Conservation (phyloP, 2,113 vertebrate species). For the Phoenicopterus ruber region DNA sequence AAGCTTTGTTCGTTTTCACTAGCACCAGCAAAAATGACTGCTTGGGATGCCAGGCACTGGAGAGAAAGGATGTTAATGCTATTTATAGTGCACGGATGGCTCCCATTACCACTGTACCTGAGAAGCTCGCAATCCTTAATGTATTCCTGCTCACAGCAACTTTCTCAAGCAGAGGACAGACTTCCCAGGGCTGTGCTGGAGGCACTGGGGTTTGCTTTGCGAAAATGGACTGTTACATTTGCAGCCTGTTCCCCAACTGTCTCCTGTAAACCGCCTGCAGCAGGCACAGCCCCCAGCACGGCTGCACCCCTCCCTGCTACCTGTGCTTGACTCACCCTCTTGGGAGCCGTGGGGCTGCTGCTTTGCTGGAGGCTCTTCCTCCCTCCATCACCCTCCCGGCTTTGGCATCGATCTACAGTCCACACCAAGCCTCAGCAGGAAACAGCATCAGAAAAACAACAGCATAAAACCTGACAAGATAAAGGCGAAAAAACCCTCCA, state of each 20-base stretch:
- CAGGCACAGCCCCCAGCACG: neutral
- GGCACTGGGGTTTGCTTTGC: neutral
- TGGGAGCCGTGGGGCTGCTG: neutral
- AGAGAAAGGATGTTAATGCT: neutral
- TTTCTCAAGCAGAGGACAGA: neutral
- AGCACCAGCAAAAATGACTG: neutral
- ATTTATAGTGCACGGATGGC: neutral
- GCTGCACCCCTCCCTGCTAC: neutral
- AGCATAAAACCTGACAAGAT: neutral
- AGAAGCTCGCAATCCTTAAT: neutral
- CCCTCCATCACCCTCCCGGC: neutral
- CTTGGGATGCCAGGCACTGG: neutral
- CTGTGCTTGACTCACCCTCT: neutral
- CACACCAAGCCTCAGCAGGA: neutral
- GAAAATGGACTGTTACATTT: neutral
- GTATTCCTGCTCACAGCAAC: neutral
- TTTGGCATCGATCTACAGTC: neutral
- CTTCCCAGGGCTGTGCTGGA: neutral
- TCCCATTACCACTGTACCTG: neutral
- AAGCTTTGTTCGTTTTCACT: slow-evolving; percentile 5
- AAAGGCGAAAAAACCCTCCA: neutral
- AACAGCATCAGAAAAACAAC: neutral
- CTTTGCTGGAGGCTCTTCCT: neutral
- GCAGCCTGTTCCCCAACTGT: neutral
- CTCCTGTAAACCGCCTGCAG: neutral